Evolutionary conservation across 2,113 vertebrate genomes (phyloP), one percentile per base, ranked within the genome.

Genomic region (Caranx melampygus): DNA sequence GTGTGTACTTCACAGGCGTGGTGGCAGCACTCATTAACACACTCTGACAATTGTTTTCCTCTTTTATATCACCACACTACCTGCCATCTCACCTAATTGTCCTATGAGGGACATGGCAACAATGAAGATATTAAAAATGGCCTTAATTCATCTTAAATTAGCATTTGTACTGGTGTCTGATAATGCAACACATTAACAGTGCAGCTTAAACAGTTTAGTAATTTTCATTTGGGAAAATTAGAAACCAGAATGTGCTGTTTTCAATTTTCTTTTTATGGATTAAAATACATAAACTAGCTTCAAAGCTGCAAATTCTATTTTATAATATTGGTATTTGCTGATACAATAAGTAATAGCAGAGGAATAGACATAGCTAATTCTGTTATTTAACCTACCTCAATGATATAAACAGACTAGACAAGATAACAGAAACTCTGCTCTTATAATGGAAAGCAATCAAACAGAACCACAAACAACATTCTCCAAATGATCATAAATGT

Each of bases 11-110:
- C 84, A 92, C 84, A 86, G 51, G 70, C 72, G 35, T 54, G 0
- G 74, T 78, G 85, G 79, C 82, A 86, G 62, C 68, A 13, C 83
- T 89, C 79, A 86, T 91, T 92, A 91, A 88, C 82, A 65, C 79
- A 45, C 51, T 37, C 77, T 65, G 65, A 77, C 75, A 54, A 86
- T 68, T 83, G 77, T 78, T 82, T 82, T 67, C 42, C 37, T 59
- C 75, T 79, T 74, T 79, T 21, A 72, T 42, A 44, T 63, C 57
- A 4, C 64, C 45, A 2, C 33, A n/a, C 73, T 77, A 72, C 57
- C 83, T 72, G 58, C 77, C 73, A 67, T 62, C 55, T 67, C 6
- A 18, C 45, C 40, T 54, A 68, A 79, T 35, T 49, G 59, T 84
- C 87, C 79, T 81, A 76, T 8, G 65, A 77, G 82, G 63, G 51